Evolutionary conservation across 1,140 invertebrate species (phyloP).

Genomic region (Dreissena rostriformis): DNA sequence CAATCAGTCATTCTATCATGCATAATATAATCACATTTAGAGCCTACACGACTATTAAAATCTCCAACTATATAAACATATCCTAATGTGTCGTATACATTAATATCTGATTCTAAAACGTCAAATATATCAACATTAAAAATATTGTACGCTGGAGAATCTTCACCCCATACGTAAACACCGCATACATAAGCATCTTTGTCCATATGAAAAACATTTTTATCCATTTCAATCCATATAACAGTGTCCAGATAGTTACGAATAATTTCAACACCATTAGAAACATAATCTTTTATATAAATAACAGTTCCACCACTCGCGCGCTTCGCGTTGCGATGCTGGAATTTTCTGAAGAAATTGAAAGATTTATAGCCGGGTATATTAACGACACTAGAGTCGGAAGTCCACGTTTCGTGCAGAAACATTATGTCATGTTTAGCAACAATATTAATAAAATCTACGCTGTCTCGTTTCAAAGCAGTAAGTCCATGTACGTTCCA

Average conservation of each 20-base stretch:
- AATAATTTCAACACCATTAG: slow-evolving; percentile 22
- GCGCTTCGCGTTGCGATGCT: slow-evolving; percentile 1
- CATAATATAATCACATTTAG: slow-evolving; percentile 16
- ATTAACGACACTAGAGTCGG: neutral
- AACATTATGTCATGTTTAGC: slow-evolving; percentile 25
- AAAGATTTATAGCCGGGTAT: slow-evolving; percentile 7
- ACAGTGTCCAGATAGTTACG: slow-evolving; percentile 10
- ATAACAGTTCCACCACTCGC: slow-evolving; percentile 11
- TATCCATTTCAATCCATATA: slow-evolving; percentile 24
- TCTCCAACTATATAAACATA: slow-evolving; percentile 22
- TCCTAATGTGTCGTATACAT: slow-evolving; percentile 1
- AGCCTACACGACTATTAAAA: neutral
- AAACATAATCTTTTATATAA: slow-evolving; percentile 1
- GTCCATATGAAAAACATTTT: slow-evolving; percentile 8
- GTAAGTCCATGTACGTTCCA: slow-evolving; percentile 41
- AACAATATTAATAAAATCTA: slow-evolving; percentile 15
- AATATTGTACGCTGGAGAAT: slow-evolving; percentile 23
- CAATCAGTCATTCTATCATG: slow-evolving; percentile 1
- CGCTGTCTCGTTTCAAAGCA: neutral
- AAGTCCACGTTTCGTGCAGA: slow-evolving; percentile 36
- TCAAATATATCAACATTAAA: slow-evolving; percentile 26
- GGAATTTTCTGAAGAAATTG: slow-evolving; percentile 36
- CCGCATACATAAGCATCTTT: slow-evolving; percentile 36
- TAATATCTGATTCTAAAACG: slow-evolving; percentile 12
- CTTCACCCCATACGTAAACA: slow-evolving; percentile 27